A percentile compares a stretch with the other conserved stretches of the same genome.
These are phyloP conservation scores for honey bee (Apis mellifera) DNA, from an alignment of 1,140 invertebrate species.

Conservation along the genomic window DNA sequence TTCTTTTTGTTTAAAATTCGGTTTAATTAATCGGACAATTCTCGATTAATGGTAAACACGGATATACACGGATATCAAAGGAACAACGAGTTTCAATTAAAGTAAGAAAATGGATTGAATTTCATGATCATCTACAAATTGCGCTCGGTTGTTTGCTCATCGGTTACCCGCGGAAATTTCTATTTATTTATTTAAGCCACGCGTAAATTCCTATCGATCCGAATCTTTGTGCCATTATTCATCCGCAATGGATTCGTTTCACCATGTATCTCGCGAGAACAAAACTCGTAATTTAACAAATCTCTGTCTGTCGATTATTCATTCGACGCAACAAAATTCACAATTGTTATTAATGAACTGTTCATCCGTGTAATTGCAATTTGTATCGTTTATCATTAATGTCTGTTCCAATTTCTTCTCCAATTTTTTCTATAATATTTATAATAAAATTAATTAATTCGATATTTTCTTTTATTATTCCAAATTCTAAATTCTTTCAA, in stretches of 20 bases:
- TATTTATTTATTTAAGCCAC: slow-evolving; percentile 34
- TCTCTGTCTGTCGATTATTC: slow-evolving; percentile 27
- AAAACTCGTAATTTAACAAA: slow-evolving; percentile 31
- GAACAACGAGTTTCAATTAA: background rate
- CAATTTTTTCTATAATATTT: no score
- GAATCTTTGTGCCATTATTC: slow-evolving; percentile 26
- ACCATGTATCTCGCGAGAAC: slow-evolving; percentile 4
- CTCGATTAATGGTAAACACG: background rate
- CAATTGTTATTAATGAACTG: slow-evolving; percentile 26
- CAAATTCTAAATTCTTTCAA: background rate
- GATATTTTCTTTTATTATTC: no score
- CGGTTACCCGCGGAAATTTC: background rate
- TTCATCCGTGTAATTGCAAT: slow-evolving; percentile 20
- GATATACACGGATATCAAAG: background rate
- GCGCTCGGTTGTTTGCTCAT: background rate
- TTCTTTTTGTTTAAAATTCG: no score
- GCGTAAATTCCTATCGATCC: slow-evolving; percentile 22
- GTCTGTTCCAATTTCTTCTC: background rate
- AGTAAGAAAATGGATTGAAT: slow-evolving; percentile 23
- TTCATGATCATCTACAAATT: slow-evolving; percentile 22
- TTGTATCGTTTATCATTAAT: slow-evolving; percentile 15
- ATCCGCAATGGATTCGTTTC: slow-evolving; percentile 20
- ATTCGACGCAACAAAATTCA: slow-evolving; percentile 16
- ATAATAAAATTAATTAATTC: no score
- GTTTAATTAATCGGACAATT: no score